phyloP scores from a whole-genome alignment of 2,113 vertebrate species.

The Falcunculus frontatus region DNA sequence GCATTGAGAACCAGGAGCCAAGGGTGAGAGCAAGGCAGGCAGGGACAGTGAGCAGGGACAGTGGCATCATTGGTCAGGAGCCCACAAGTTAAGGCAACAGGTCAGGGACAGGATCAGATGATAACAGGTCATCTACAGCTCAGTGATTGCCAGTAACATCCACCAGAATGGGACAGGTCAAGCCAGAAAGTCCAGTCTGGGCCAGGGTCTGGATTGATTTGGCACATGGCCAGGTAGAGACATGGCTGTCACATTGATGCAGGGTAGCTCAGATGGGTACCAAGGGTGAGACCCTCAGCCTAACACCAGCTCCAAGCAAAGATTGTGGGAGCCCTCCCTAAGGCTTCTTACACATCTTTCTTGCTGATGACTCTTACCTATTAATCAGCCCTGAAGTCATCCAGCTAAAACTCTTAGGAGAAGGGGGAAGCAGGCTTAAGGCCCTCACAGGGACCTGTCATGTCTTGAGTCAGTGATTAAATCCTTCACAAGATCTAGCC shows the following conservation, averaged over 20 bases:
- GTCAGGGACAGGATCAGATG: not conserved
- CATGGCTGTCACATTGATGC: not conserved
- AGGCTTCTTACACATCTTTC: not conserved
- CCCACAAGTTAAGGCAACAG: not conserved
- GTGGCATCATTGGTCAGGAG: not conserved
- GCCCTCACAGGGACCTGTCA: not conserved
- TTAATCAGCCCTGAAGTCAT: not conserved
- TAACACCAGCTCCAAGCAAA: not conserved
- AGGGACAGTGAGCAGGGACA: not conserved
- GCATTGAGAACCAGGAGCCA: not conserved
- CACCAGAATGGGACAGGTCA: not conserved
- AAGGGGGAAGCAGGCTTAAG: not conserved
- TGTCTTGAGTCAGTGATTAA: not conserved
- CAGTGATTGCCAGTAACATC: not conserved
- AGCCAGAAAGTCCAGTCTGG: not conserved
- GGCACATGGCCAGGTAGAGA: not conserved
- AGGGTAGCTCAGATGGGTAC: not conserved
- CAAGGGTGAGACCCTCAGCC: not conserved
- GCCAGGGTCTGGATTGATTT: not conserved
- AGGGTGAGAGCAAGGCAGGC: not conserved
- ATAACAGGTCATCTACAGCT: not conserved
- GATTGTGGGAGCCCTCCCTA: not conserved
- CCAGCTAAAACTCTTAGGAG: not conserved
- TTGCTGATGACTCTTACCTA: not conserved
- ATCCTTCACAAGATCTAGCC: not conserved